These are phyloP conservation scores for Diabrotica undecimpunctata DNA, from an alignment of 1,140 invertebrate genomes.

Conservation along the genomic window DNA sequence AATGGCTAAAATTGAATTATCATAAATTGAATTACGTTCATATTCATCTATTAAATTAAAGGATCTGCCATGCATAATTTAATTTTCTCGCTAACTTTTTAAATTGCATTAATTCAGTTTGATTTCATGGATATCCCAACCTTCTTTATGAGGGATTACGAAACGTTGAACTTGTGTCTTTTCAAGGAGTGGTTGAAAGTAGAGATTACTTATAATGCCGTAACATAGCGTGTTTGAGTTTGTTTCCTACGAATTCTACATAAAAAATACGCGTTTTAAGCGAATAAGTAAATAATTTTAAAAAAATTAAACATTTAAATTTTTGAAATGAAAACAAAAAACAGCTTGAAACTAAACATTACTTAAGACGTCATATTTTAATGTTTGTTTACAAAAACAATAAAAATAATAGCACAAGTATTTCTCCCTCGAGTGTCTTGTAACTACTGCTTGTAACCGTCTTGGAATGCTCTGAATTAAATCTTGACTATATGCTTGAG, in stretches of 20 bases:
- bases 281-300: too few relatives aligned
- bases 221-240: background rate
- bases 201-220: background rate
- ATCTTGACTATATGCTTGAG: too few relatives aligned
- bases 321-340: too few relatives aligned
- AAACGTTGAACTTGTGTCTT: background rate
- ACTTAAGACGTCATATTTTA: too few relatives aligned
- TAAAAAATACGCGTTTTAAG: too few relatives aligned
- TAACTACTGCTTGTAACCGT: too few relatives aligned
- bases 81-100: constrained; percentile 10
- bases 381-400: too few relatives aligned
- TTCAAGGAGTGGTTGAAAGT: background rate
- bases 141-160: background rate
- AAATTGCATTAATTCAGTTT: constrained; percentile 8
- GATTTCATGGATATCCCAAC: constrained; percentile 7
- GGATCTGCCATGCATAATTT: constrained; percentile 12
- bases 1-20: constrained; percentile 18
- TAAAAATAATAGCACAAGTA: too few relatives aligned
- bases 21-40: constrained; percentile 17
- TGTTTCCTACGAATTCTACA: background rate
- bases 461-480: too few relatives aligned
- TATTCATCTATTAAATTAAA: constrained; percentile 19
- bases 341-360: too few relatives aligned
- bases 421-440: too few relatives aligned
- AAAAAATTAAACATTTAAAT: too few relatives aligned